A percentile compares a stretch with the other conserved stretches of the same genome.
Evolutionary conservation across 2,113 vertebrate genomes (phyloP).

Genomic region (Grammomys dolichurus): DNA sequence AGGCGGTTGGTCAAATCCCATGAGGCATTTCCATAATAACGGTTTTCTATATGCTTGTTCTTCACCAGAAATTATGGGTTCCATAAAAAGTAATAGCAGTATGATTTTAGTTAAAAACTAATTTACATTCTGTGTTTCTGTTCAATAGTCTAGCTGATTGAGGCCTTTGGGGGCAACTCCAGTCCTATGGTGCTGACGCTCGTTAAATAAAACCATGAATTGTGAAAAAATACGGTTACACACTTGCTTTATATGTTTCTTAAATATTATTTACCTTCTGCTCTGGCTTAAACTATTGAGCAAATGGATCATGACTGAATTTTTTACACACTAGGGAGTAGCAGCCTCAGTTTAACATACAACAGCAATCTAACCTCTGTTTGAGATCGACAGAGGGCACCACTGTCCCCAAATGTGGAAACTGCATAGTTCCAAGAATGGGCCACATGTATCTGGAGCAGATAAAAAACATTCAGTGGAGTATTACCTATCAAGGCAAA

Average conservation of each 20-base stretch:
- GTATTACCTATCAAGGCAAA: not conserved
- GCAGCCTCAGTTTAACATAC: not conserved
- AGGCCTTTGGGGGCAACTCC: slow-evolving; percentile 68
- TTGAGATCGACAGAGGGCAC: not conserved
- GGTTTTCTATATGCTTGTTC: slow-evolving; percentile 56
- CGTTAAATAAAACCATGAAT: slow-evolving; percentile 79
- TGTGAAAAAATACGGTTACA: slow-evolving; percentile 63
- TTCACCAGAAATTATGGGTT: slow-evolving; percentile 65
- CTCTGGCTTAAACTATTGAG: slow-evolving; percentile 51
- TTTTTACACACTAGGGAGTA: not conserved
- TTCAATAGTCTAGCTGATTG: slow-evolving; percentile 74
- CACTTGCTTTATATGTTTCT: slow-evolving; percentile 65
- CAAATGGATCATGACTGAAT: not conserved
- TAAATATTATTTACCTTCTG: slow-evolving; percentile 69
- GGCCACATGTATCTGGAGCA: not conserved
- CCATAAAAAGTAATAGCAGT: slow-evolving; percentile 66
- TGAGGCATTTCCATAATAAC: not conserved
- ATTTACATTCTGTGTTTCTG: slow-evolving; percentile 76
- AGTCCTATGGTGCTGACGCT: slow-evolving; percentile 46
- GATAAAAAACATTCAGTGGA: not conserved
- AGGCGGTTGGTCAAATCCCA: slow-evolving; percentile 44
- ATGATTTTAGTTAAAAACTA: slow-evolving; percentile 72
- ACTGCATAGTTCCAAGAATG: not conserved
- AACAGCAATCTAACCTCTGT: not conserved
- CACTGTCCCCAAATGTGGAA: not conserved